phyloP scores from a whole-genome alignment of 2,888 invertebrate species.

The Altica lythri region DNA sequence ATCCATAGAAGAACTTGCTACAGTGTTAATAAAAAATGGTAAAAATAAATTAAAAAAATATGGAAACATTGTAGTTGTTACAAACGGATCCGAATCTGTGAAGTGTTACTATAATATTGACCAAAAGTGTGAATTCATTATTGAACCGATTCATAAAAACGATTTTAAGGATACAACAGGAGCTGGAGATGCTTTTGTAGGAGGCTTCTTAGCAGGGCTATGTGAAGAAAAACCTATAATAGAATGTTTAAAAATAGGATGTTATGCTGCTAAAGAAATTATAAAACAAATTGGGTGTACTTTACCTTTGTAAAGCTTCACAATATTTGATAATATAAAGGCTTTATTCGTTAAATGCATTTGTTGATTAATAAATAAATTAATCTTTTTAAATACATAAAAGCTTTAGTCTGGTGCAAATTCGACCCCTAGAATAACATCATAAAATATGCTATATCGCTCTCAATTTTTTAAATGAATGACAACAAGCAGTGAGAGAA shows the following conservation, averaged over 20 bases:
- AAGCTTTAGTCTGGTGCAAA: no score
- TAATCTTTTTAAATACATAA: no score
- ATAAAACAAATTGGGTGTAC: conserved; percentile 60
- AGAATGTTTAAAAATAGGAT: conserved; percentile 58
- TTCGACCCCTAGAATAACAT: no score
- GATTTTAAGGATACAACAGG: conserved; percentile 63
- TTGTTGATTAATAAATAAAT: no score
- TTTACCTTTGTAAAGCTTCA: no score
- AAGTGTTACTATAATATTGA: conserved; percentile 55
- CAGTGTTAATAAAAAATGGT: conserved; percentile 25
- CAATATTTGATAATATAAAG: no score
- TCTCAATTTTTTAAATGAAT: no score
- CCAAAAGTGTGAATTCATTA: conserved; percentile 41
- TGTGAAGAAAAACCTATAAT: conserved; percentile 53
- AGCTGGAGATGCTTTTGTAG: conserved; percentile 66
- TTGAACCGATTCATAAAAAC: conserved; percentile 53
- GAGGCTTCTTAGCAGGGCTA: conserved; percentile 62
- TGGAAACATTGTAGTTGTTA: conserved; percentile 65
- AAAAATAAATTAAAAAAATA: conserved; percentile 32
- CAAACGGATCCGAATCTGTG: conserved; percentile 65
- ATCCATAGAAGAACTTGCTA: conserved; percentile 30
- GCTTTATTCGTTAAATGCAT: no score
- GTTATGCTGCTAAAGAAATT: conserved; percentile 57
- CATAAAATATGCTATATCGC: no score
- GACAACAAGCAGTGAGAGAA: no score